phyloP scores from a whole-genome alignment of 2,797 vertebrate species.

The Manis pentadactyla region DNA sequence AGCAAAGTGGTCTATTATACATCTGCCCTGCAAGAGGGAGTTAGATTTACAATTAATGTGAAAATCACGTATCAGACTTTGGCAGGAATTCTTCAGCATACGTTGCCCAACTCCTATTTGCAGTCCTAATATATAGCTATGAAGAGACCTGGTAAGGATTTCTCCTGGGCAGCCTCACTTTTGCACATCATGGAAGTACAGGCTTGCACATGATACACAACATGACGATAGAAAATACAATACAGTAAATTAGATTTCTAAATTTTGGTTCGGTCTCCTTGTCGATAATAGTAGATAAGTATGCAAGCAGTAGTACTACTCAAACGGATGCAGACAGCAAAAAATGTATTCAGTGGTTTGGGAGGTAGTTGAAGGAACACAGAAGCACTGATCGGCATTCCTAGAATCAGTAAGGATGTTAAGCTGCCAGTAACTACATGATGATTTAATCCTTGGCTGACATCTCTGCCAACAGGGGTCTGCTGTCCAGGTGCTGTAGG shows the following conservation, averaged over 20 bases:
- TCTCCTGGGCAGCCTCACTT: slow-evolving; percentile 82
- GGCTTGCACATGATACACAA: slow-evolving; percentile 98
- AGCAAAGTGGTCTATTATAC: slow-evolving; percentile 82
- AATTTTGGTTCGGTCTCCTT: slow-evolving; percentile 99
- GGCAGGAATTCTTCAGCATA: slow-evolving; percentile 73
- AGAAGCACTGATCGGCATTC: too few species aligned
- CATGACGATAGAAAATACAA: slow-evolving; percentile 95
- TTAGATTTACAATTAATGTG: slow-evolving; percentile 83
- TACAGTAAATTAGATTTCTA: slow-evolving; percentile 98
- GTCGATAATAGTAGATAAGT: slow-evolving; percentile 96
- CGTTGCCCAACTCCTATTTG: slow-evolving; percentile 49
- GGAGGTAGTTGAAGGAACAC: too few species aligned
- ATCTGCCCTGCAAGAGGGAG: slow-evolving; percentile 84
- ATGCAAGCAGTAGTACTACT: too few species aligned
- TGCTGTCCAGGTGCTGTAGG: too few species aligned
- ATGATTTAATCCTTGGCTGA: too few species aligned
- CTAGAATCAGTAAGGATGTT: too few species aligned
- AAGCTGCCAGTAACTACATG: too few species aligned
- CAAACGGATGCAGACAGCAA: too few species aligned
- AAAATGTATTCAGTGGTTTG: too few species aligned
- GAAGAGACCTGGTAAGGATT: slow-evolving; percentile 73
- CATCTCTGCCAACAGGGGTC: too few species aligned
- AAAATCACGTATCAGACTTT: slow-evolving; percentile 84
- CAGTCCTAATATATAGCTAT: slow-evolving; percentile 22
- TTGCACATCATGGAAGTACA: slow-evolving; percentile 97